phyloP scores from a whole-genome alignment of 37 sponge, comb jelly and placozoan genomes.

The Amphimedon queenslandica region DNA sequence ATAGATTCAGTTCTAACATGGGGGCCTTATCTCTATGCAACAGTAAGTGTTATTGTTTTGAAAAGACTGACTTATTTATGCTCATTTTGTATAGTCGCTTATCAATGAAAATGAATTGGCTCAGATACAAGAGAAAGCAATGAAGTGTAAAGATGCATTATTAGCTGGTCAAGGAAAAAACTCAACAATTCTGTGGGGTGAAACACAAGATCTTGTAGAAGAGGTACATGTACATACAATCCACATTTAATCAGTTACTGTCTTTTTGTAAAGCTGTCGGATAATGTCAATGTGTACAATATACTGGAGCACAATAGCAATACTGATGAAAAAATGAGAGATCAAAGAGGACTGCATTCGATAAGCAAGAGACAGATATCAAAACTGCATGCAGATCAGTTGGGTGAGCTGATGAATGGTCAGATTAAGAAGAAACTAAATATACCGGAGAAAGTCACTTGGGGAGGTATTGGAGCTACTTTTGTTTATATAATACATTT shows the following conservation, averaged over 20 bases:
- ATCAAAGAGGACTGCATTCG: not conserved
- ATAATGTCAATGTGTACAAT: constrained; percentile 68
- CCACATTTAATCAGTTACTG: not conserved
- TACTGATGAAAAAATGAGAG: not conserved
- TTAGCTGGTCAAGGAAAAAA: constrained; percentile 8
- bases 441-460: constrained; percentile 55
- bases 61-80: no score
- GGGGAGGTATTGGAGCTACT: constrained; percentile 51
- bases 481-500: not conserved
- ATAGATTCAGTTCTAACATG: constrained; percentile 44
- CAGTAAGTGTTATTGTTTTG: constrained; percentile 23
- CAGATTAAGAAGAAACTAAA: constrained; percentile 58
- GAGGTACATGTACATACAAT: constrained; percentile 16
- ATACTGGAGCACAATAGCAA: constrained; percentile 49
- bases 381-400: constrained; percentile 10
- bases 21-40: constrained; percentile 43
- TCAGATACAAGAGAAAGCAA: constrained; percentile 2
- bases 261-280: constrained; percentile 36
- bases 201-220: constrained; percentile 32
- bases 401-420: constrained; percentile 73
- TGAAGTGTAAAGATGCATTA: constrained; percentile 29
- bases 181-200: constrained; percentile 55
- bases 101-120: constrained; percentile 31
- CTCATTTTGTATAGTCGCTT: constrained; percentile 40
- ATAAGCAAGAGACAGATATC: not conserved